Evolutionary conservation across 1,140 invertebrate species (phyloP).

Genomic region (Drosophila dunni): DNA sequence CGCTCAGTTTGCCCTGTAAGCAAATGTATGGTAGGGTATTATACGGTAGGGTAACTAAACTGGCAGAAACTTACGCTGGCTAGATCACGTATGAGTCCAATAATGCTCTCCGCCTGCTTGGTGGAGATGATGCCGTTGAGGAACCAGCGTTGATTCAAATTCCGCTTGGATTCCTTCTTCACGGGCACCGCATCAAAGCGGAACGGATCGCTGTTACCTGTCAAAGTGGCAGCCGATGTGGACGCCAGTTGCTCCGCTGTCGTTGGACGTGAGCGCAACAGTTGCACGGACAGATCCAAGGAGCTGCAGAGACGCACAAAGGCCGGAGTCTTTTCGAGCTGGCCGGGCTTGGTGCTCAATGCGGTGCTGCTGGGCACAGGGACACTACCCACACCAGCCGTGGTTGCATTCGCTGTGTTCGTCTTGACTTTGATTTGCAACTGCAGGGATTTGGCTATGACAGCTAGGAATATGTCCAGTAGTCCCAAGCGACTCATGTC

Average conservation of each 20-base stretch:
- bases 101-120: conserved; percentile 94
- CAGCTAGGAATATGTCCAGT: conserved; percentile 93
- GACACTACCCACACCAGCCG: neutral
- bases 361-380: neutral
- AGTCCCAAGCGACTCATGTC: conserved; percentile 88
- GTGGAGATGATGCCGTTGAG: conserved; percentile 92
- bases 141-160: conserved; percentile 90
- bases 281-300: conserved; percentile 78
- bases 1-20: conserved; percentile 92
- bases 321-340: conserved; percentile 73
- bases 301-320: conserved; percentile 80
- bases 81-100: conserved; percentile 95
- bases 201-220: conserved; percentile 57
- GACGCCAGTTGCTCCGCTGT: conserved; percentile 34
- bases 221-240: conserved; percentile 1
- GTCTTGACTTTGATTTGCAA: conserved; percentile 94
- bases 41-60: neutral
- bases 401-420: conserved; percentile 45
- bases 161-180: conserved; percentile 64
- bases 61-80: conserved; percentile 89
- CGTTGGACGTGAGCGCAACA: conserved; percentile 49
- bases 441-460: conserved; percentile 93
- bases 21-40: neutral
- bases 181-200: conserved; percentile 58
- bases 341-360: conserved; percentile 42